Percentiles rank a stretch among this genome's conserved stretches.
Evolutionary conservation across 2,797 vertebrate species (phyloP).

Genomic region (Eospalax fontanierii): DNA sequence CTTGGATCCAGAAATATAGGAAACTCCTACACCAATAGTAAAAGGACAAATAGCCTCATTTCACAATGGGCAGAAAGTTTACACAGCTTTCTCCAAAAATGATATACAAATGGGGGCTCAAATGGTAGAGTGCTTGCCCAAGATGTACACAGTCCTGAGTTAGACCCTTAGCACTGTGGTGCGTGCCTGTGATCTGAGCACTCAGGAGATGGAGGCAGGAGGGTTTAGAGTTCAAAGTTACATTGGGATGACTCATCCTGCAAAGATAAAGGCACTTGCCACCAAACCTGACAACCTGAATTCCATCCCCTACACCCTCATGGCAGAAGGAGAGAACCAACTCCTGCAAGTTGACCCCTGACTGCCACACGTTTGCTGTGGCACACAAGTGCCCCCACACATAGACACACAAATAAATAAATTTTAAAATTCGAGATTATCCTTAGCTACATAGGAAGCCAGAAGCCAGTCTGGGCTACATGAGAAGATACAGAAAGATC

Average conservation of each 20-base stretch:
- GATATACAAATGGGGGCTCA: background rate
- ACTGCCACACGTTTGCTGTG: background rate
- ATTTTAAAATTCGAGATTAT: background rate
- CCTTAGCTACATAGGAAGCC: background rate
- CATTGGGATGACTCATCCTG: background rate
- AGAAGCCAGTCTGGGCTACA: background rate
- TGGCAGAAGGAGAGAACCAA: background rate
- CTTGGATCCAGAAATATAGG: background rate
- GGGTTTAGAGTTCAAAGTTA: background rate
- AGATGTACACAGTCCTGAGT: background rate
- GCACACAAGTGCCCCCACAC: background rate
- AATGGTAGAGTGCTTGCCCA: background rate
- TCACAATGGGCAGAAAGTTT: background rate
- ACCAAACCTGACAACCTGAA: background rate
- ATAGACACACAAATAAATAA: background rate
- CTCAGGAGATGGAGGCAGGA: background rate
- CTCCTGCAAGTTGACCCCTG: background rate
- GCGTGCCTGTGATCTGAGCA: background rate
- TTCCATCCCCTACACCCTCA: background rate
- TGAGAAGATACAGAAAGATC: background rate
- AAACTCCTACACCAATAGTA: background rate
- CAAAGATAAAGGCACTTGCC: background rate
- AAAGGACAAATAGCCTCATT: constrained; percentile 17
- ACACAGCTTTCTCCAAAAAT: constrained; percentile 21
- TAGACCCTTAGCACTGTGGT: background rate